Base-by-base conservation (phyloP, 2,888 invertebrate species). In the Tridacna gigas region DNA sequence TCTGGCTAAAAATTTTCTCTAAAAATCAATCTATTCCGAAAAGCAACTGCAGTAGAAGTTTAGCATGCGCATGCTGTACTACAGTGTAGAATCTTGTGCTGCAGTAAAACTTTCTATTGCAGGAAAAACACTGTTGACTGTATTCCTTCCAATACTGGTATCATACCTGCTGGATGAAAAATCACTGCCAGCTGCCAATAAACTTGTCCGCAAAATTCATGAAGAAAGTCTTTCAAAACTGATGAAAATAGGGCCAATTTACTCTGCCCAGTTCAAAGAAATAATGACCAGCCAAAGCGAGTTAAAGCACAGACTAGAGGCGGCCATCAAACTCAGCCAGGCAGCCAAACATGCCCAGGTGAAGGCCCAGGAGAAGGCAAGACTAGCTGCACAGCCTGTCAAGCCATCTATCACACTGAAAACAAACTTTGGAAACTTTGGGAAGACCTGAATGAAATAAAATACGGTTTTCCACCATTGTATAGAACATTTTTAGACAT, bases 371-470 rank as follows among this genome's bases (percentile, higher is more conserved):
- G 85, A 87, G 76, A 77, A 83, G 7, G 81, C 84, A 20, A 86
- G 78, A 25, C 86, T 90, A 67, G 88, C 91, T 45, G 90, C 88
- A 12, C 69, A 79, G 60, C 84, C 85, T 12, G 86, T 88, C 13
- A 91, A 92, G 82, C 90, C 88, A 51, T 81, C 88, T 25, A 90
- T 89, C 56, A 88, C 89, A 48, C 78, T 91, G 65, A 90, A 90
- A 83, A 98, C 98, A 2, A 98, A 98, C 95, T 99, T 98, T 95
- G 98, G 98, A 93, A 98, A 98, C 95, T 99, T 98, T 90, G 92
- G 90, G 18, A 71, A 71, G n/a, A 69, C 47, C 9, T 69, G 18
- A 56, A 51, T 37, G 7, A 37, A 37, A 37, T 4, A 7, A 37
- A 4, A 7, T 37, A 4, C 37, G 37, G 2, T 37, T 37, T 37